Evolutionary conservation across 2,888 invertebrate species (phyloP).

Genomic region (Sceliomorpha sp.): DNA sequence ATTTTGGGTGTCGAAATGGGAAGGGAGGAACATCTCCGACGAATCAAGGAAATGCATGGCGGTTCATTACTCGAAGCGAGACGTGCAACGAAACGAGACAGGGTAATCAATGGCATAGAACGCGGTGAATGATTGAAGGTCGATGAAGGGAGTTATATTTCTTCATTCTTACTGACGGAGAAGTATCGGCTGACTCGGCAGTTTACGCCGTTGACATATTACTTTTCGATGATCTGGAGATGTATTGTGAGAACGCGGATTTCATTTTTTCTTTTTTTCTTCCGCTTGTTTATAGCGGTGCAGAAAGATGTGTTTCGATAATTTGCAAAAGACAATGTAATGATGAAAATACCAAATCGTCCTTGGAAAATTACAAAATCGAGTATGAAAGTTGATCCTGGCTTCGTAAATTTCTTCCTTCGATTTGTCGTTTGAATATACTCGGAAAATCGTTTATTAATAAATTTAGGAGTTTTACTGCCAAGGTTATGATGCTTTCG

Average conservation of each 20-base stretch:
- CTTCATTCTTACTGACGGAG: constrained; percentile 7
- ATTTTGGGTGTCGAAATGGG: constrained; percentile 12
- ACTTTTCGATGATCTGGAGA: constrained; percentile 12
- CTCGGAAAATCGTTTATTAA: constrained; percentile 2
- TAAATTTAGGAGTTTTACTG: constrained; percentile 12
- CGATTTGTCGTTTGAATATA: too few relatives aligned
- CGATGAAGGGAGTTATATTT: constrained; percentile 13
- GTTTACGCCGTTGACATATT: constrained; percentile 9
- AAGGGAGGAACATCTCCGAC: too few relatives aligned
- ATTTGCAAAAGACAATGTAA: too few relatives aligned
- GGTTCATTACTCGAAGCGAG: constrained; percentile 10
- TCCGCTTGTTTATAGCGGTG: too few relatives aligned
- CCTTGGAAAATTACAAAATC: too few relatives aligned
- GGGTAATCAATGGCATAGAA: constrained; percentile 20
- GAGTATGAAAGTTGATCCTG: neutral
- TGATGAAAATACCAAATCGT: too few relatives aligned
- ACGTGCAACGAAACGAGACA: constrained; percentile 22
- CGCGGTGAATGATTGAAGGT: constrained; percentile 16
- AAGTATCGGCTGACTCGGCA: constrained; percentile 6
- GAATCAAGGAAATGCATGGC: constrained; percentile 11
- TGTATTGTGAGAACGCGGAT: too few relatives aligned
- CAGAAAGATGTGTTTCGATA: too few relatives aligned
- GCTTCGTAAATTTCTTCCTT: too few relatives aligned
- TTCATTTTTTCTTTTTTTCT: too few relatives aligned
- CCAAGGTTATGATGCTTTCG: constrained; percentile 2